These are phyloP conservation scores for Eupithecia abbreviata DNA, from an alignment of 2,888 invertebrate genomes.

Conservation along the genomic window DNA sequence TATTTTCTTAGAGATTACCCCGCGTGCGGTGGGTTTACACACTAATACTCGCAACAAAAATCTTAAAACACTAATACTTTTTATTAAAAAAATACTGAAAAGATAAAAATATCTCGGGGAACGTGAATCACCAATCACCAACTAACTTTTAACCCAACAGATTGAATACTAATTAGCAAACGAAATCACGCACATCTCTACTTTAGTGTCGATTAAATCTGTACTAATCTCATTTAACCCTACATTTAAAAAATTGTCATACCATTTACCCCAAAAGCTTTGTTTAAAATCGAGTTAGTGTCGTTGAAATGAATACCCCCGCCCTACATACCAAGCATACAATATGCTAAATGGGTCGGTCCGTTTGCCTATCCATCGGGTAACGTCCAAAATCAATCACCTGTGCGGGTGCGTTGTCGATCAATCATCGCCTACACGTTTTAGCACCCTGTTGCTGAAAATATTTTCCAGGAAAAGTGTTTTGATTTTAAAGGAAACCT, in stretches of 20 bases:
- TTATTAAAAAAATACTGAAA: too few species aligned
- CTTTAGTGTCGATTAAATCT: background rate
- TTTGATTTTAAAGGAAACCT: background rate
- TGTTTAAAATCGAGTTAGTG: constrained; percentile 22
- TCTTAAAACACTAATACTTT: too few species aligned
- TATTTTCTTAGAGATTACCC: too few species aligned
- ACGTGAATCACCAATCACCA: background rate
- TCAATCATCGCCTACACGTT: constrained; percentile 59
- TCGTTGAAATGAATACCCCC: constrained; percentile 40
- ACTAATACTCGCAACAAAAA: too few species aligned
- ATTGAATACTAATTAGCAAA: background rate
- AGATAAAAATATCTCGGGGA: too few species aligned
- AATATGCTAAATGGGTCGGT: constrained; percentile 51
- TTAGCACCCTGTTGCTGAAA: constrained; percentile 44
- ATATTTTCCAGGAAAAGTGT: constrained; percentile 2
- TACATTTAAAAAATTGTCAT: background rate
- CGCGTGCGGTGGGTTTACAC: too few species aligned
- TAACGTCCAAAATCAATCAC: constrained; percentile 61
- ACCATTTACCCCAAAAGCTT: background rate
- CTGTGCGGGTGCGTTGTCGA: constrained; percentile 49
- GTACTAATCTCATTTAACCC: background rate
- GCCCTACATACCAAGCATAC: constrained; percentile 37
- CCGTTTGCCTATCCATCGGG: constrained; percentile 56
- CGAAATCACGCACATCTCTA: background rate
- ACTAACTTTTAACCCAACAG: background rate